Evolutionary conservation across 2,888 invertebrate species (phyloP).

Genomic region (Cephus pygmeus): DNA sequence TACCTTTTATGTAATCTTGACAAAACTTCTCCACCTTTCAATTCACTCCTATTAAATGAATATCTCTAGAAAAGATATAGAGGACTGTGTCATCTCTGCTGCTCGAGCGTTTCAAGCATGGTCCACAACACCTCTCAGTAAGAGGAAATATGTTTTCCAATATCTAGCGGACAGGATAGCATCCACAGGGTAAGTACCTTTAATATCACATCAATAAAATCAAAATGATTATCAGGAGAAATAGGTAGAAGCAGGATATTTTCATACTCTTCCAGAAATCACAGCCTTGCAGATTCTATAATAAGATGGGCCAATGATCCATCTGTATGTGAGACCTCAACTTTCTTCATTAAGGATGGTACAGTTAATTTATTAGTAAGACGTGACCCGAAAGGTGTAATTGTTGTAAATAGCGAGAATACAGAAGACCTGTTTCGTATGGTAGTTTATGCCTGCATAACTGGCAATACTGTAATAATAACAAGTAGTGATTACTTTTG

Average conservation of each 20-base stretch:
- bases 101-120: constrained; percentile 22
- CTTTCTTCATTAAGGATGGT: constrained; percentile 28
- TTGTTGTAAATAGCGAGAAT: constrained; percentile 21
- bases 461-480: constrained; percentile 32
- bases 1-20: not conserved
- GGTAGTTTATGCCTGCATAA: constrained; percentile 27
- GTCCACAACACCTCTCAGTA: constrained; percentile 17
- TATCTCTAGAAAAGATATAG: constrained; percentile 27
- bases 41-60: not conserved
- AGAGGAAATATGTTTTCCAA: constrained; percentile 27
- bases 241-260: not conserved
- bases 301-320: constrained; percentile 5
- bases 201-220: not conserved
- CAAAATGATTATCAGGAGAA: not conserved
- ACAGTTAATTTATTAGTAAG: constrained; percentile 29
- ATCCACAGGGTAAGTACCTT: constrained; percentile 23
- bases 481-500: constrained; percentile 10
- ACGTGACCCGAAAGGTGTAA: constrained; percentile 29
- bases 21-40: not conserved
- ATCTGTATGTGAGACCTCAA: constrained; percentile 24
- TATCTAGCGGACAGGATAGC: constrained; percentile 26
- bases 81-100: constrained; percentile 27
- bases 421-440: constrained; percentile 24
- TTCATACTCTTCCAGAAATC: not conserved
- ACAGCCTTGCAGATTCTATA: not conserved